Conservation (phyloP, 2,888 invertebrate species). For the Halictus quadricinctus region DNA sequence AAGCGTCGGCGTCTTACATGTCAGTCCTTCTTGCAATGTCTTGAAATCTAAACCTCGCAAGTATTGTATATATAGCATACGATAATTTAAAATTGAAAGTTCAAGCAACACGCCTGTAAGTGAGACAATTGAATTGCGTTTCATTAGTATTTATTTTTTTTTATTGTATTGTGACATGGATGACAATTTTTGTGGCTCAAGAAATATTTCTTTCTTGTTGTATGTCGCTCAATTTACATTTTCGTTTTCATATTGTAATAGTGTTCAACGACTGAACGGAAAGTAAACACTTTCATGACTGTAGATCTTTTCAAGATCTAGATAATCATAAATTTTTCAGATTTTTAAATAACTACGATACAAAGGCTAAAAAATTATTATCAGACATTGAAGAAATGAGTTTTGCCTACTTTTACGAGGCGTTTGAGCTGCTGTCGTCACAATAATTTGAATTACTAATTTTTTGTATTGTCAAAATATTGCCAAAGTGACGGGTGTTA, state of each 20-base stretch:
- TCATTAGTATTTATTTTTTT: neutral
- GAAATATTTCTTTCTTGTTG: neutral
- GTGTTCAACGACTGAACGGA: neutral
- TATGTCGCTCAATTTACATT: neutral
- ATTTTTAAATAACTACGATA: neutral
- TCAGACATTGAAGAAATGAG: neutral
- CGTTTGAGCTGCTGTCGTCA: neutral
- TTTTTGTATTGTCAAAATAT: too few species aligned
- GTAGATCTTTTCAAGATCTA: neutral
- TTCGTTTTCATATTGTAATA: neutral
- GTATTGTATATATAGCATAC: neutral
- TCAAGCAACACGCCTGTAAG: neutral
- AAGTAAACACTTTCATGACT: neutral
- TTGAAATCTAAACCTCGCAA: slow-evolving; percentile 13
- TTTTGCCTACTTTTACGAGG: too few species aligned
- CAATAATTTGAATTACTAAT: neutral
- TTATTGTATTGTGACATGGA: neutral
- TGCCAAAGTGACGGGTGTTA: too few species aligned
- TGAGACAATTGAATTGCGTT: neutral
- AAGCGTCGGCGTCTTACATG: slow-evolving; percentile 56
- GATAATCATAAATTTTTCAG: neutral
- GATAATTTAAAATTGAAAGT: slow-evolving; percentile 3
- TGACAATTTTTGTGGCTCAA: neutral
- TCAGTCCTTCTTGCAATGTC: slow-evolving; percentile 55
- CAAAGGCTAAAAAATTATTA: neutral